Evolutionary conservation across 2,888 invertebrate species (phyloP).

Genomic region (Argynnis bischoffii): DNA sequence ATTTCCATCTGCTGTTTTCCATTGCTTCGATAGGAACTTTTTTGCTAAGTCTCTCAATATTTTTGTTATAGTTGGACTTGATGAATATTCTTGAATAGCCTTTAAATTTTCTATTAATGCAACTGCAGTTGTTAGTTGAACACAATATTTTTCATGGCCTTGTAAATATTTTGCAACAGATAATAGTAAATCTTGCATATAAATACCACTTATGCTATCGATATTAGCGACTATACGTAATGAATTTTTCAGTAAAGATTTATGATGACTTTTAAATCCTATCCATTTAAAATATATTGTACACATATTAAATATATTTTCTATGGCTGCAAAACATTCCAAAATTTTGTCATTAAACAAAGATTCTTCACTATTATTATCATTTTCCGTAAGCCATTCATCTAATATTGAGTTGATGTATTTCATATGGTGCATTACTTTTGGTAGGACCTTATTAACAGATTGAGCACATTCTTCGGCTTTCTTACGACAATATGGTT

Average conservation of each 20-base stretch:
- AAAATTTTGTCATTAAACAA: slow-evolving; percentile 53
- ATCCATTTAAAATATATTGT: slow-evolving; percentile 84
- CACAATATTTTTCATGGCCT: slow-evolving; percentile 74
- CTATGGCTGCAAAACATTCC: slow-evolving; percentile 73
- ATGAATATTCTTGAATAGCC: slow-evolving; percentile 70
- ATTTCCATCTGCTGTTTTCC: slow-evolving; percentile 85
- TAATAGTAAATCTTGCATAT: slow-evolving; percentile 62
- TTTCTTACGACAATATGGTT: slow-evolving; percentile 57
- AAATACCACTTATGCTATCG: slow-evolving; percentile 53
- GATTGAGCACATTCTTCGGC: slow-evolving; percentile 63
- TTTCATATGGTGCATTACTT: slow-evolving; percentile 60
- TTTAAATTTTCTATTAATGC: slow-evolving; percentile 79
- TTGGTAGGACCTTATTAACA: slow-evolving; percentile 59
- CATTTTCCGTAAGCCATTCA: slow-evolving; percentile 45
- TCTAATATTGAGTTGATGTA: slow-evolving; percentile 57
- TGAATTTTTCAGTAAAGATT: slow-evolving; percentile 62
- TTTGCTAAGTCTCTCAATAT: slow-evolving; percentile 69
- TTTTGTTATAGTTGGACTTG: slow-evolving; percentile 63
- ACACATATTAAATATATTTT: slow-evolving; percentile 80
- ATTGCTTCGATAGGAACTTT: slow-evolving; percentile 84
- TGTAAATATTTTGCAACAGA: slow-evolving; percentile 67
- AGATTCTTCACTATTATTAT: slow-evolving; percentile 51
- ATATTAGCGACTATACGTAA: slow-evolving; percentile 63
- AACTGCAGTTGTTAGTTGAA: slow-evolving; percentile 80
- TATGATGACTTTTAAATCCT: slow-evolving; percentile 79